Evolutionary conservation across 2,797 vertebrate species (phyloP).

Genomic region (Dendrocincla fuliginosa): DNA sequence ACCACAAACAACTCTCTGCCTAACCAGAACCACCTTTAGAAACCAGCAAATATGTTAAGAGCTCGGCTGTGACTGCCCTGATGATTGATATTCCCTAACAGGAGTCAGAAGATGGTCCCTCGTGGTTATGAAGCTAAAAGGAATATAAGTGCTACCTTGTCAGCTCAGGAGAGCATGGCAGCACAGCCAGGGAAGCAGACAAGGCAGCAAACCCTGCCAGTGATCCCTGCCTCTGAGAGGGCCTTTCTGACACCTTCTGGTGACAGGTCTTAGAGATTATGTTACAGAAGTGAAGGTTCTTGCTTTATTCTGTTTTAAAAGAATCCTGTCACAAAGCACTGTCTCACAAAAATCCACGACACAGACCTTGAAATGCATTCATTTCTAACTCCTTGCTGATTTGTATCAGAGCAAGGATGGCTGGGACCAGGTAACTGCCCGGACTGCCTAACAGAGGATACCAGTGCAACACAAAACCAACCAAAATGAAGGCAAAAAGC

Average conservation of each 20-base stretch:
- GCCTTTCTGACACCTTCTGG: background rate
- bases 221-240: background rate
- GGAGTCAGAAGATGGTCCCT: background rate
- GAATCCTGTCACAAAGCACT: background rate
- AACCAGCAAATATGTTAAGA: background rate
- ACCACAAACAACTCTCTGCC: background rate
- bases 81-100: background rate
- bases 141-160: background rate
- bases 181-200: background rate
- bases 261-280: background rate
- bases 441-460: background rate
- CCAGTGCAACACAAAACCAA: background rate
- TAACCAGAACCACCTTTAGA: background rate
- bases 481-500: background rate
- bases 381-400: background rate
- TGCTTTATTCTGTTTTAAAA: background rate
- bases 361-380: background rate
- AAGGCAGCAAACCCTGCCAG: background rate
- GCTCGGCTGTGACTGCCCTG: background rate
- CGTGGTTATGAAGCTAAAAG: background rate
- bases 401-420: background rate
- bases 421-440: background rate
- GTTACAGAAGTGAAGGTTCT: background rate
- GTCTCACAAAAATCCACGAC: background rate
- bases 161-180: background rate